These are phyloP conservation scores for Euthynnus affinis DNA, from an alignment of 2,797 vertebrate species.

Conservation along the genomic window DNA sequence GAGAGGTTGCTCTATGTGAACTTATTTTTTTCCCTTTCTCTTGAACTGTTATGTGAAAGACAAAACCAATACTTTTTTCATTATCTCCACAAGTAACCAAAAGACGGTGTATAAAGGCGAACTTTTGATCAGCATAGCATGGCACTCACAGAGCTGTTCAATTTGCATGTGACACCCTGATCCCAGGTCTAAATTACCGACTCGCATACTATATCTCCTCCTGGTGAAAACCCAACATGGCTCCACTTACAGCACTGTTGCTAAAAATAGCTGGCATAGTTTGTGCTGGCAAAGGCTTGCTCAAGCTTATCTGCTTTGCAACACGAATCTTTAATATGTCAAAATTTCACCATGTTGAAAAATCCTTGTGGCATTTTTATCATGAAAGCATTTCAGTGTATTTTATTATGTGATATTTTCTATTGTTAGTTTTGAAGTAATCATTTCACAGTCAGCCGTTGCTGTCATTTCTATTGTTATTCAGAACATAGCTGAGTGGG, in stretches of 20 bases:
- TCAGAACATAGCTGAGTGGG: background rate
- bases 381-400: background rate
- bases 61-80: conserved; percentile 13
- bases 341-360: background rate
- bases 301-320: background rate
- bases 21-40: conserved; percentile 38
- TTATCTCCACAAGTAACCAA: conserved; percentile 15
- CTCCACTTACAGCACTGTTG: conserved; percentile 13
- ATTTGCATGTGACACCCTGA: conserved; percentile 55
- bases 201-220: conserved; percentile 19
- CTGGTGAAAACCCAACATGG: conserved; percentile 1
- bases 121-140: conserved; percentile 53
- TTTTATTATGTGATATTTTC: background rate
- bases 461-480: background rate
- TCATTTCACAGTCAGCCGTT: background rate
- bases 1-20: conserved; percentile 14
- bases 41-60: conserved; percentile 25
- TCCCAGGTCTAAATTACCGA: conserved; percentile 33
- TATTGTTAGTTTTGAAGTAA: background rate
- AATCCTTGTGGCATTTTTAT: background rate
- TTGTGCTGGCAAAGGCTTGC: conserved; percentile 2
- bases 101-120: conserved; percentile 6
- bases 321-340: background rate
- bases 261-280: conserved; percentile 25
- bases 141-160: conserved; percentile 61